Evolutionary conservation across 1,140 invertebrate species (phyloP).

Genomic region (Drosophila teissieri): DNA sequence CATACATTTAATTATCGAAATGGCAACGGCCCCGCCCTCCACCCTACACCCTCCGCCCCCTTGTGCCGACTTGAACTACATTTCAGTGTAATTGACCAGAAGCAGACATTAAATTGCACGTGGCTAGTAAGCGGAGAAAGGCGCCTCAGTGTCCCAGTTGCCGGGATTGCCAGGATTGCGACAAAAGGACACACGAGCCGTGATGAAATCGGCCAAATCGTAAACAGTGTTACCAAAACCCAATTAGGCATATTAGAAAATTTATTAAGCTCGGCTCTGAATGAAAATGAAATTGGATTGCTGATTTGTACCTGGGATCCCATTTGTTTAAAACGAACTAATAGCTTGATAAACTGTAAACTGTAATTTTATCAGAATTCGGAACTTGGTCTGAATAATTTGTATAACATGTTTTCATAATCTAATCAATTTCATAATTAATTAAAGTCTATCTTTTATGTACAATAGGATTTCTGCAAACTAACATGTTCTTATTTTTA

Average conservation of each 20-base stretch:
- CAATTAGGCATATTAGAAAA: conserved; percentile 54
- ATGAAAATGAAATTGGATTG: conserved; percentile 22
- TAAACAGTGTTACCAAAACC: conserved; percentile 43
- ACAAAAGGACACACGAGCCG: background rate
- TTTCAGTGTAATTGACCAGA: conserved; percentile 68
- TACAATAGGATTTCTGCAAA: background rate
- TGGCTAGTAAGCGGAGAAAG: conserved; percentile 27
- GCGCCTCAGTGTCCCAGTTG: conserved; percentile 25
- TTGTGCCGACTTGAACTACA: conserved; percentile 56
- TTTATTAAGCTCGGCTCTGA: conserved; percentile 27
- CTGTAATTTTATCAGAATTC: too few relatives aligned
- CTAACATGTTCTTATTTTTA: too few relatives aligned
- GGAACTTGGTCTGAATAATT: too few relatives aligned
- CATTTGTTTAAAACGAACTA: background rate
- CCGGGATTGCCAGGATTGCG: conserved; percentile 14
- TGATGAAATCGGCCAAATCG: conserved; percentile 16
- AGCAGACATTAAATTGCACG: conserved; percentile 54
- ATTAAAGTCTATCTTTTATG: background rate
- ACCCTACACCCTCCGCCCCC: conserved; percentile 13
- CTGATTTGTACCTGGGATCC: conserved; percentile 1
- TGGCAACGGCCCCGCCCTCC: conserved; percentile 47
- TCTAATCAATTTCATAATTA: too few relatives aligned
- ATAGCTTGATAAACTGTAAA: background rate
- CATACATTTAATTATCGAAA: conserved; percentile 81
- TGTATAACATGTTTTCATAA: too few relatives aligned